Base-by-base conservation (phyloP, 2,797 vertebrate genomes). In the Otolemur crassicaudatus region DNA sequence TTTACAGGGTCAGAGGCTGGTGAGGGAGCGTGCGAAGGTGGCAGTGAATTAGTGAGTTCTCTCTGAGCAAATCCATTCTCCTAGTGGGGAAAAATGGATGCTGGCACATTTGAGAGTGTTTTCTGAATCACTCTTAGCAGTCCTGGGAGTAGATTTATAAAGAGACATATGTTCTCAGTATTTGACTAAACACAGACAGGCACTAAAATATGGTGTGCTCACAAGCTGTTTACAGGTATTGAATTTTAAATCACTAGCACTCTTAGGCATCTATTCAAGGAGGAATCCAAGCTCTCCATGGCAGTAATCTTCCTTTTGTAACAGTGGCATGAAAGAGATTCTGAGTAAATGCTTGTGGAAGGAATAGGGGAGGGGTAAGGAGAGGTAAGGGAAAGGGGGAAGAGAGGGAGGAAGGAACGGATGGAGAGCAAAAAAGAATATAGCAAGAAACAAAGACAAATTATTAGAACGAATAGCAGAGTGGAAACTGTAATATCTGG, bases 101-200 rank as follows among this genome's bases (percentile, higher is more conserved):
- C 87, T 93, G 92, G 94, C 87, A 84, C 20, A 4, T 93, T 97
- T 90, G 69, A 77, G 85, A 94, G 79, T 93, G 91, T 96, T 97
- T 97, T 96, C 94, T 73, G 94, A 96, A 91, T 96, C 69, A 72
- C 88, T 90, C 53, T 94, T 27, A 93, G 86, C 87, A 88, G 94
- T 91, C 73, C 80, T 87, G 69, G 34, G 92, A 95, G 88, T 72
- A 87, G 86, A 94, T 96, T 97, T 97, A 90, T 94, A 95, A 91
- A 98, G 92, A 96, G 97, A 97, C 96, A 95, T 94, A 96, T 97
- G 97, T 89, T 96, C 93, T 95, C 73, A 72, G 93, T 85, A 91
- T 97, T 95, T 96, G 96, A 95, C 93, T 91, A 96, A 96, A 97
- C 94, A 96, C 91, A 92, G 90, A 80, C 90, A 95, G 94, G 83